Percentiles rank a stretch among this genome's conserved stretches.
These are phyloP conservation scores for Antennarius striatus DNA, from an alignment of 2,113 vertebrate genomes.

Conservation along the genomic window DNA sequence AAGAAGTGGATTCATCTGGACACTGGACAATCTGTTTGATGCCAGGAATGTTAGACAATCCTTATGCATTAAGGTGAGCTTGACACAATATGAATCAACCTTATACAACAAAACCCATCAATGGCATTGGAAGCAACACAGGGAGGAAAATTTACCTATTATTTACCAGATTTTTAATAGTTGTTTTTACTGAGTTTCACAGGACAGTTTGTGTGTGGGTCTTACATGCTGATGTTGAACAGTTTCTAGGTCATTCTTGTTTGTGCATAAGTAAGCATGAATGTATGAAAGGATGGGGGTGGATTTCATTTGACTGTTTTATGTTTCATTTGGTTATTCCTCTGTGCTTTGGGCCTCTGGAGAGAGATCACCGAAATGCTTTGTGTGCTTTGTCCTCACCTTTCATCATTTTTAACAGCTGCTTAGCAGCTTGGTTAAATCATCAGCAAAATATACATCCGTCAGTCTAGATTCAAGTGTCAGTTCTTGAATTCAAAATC, in stretches of 20 bases:
- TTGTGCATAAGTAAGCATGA: not conserved
- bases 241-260: too few species aligned
- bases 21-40: not conserved
- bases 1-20: too few species aligned
- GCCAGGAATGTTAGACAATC: not conserved
- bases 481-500: constrained; percentile 82
- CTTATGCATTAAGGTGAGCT: not conserved
- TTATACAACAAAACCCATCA: not conserved
- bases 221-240: too few species aligned
- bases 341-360: constrained; percentile 5
- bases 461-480: constrained; percentile 79
- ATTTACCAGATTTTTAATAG: too few species aligned
- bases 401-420: constrained; percentile 77
- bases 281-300: too few species aligned
- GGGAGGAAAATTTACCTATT: too few species aligned
- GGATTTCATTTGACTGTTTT: constrained; percentile 11
- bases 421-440: constrained; percentile 68
- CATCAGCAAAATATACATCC: constrained; percentile 69
- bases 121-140: not conserved
- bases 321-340: constrained; percentile 6
- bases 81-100: not conserved
- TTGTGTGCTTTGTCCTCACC: constrained; percentile 46
- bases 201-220: too few species aligned
- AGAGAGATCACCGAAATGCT: constrained; percentile 11
- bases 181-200: too few species aligned